Evolutionary conservation across 2,797 vertebrate genomes (phyloP), one percentile per base, ranked within the genome.

Genomic region (Coluber constrictor): DNA sequence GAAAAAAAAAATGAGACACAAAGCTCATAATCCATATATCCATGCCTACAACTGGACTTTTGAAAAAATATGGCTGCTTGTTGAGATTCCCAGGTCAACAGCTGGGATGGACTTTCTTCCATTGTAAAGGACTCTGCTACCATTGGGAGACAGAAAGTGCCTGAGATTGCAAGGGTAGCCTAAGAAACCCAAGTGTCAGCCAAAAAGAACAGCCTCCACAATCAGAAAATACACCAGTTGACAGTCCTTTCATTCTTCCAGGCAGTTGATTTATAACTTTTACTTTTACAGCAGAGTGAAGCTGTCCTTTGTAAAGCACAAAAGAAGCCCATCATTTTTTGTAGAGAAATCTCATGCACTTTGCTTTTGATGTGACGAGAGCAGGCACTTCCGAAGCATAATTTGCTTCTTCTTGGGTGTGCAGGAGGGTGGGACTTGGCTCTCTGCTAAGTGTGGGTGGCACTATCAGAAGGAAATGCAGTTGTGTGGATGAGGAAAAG

Each of bases 191-290:
- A 13, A 43, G 86, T 70, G 92, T 66, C 86, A 3, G 1, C 0
- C 61, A 43, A 56, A 95, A 95, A 94, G 95, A 3, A 10, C 92
- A 92, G 15, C 51, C 91, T 90, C n/a, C n/a, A 88, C 32, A 92
- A 92, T 87, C 95, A 89, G 2, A 1, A 47, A 10, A 0, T 89
- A 5, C 1, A 0, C 66, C 90, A 74, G 54, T 92, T 90, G 16
- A 92, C 92, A 91, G 87, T 70, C 95, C 74, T 88, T 95, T 93
- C 89, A 90, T 70, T 91, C 93, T n/a, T 27, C 74, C 89, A 95
- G 92, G 88, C 23, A 92, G 91, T 7, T 86, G 88, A 94, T 55
- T 89, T 94, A 91, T 47, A 57, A 92, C 89, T 90, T 56, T 0
- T 43, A 20, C 16, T 23, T 23, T 37, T 89, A 94, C 66, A 18